Evolutionary conservation across 2,113 vertebrate species (phyloP).

Genomic region (Chlamydotis undulata): DNA sequence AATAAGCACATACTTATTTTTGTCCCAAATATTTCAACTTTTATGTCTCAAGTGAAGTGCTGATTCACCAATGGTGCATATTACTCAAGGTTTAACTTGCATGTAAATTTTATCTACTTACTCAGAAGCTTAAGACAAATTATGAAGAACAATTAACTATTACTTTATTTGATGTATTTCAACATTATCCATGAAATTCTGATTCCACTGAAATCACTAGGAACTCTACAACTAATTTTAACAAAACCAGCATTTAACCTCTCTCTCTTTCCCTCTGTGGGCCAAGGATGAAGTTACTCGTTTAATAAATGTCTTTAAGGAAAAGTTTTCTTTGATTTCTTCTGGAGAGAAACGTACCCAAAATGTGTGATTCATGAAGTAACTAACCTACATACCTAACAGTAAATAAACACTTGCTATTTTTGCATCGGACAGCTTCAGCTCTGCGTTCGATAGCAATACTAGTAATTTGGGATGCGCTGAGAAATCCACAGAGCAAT

Average conservation of each 20-base stretch:
- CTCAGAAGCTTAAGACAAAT: not conserved
- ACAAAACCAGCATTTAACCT: not conserved
- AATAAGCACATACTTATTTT: not conserved
- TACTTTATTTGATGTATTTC: not conserved
- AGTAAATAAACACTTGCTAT: not conserved
- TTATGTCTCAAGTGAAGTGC: not conserved
- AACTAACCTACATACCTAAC: not conserved
- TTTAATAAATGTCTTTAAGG: not conserved
- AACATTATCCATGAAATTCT: not conserved
- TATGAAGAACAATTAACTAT: not conserved
- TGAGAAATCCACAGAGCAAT: not conserved
- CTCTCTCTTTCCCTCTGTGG: not conserved
- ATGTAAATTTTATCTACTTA: not conserved
- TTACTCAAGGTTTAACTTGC: not conserved
- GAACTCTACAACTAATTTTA: not conserved
- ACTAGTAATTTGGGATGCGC: not conserved
- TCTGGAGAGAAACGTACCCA: not conserved
- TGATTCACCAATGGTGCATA: not conserved
- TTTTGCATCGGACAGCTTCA: not conserved
- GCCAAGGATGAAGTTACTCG: not conserved
- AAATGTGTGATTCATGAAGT: not conserved
- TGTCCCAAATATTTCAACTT: not conserved
- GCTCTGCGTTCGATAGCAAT: rapidly evolving
- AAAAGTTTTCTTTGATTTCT: not conserved
- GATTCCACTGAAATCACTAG: not conserved